A percentile compares a stretch with the other conserved stretches of the same genome.
Evolutionary conservation across 2,797 vertebrate genomes (phyloP).

Genomic region (Hemibagrus guttatus): DNA sequence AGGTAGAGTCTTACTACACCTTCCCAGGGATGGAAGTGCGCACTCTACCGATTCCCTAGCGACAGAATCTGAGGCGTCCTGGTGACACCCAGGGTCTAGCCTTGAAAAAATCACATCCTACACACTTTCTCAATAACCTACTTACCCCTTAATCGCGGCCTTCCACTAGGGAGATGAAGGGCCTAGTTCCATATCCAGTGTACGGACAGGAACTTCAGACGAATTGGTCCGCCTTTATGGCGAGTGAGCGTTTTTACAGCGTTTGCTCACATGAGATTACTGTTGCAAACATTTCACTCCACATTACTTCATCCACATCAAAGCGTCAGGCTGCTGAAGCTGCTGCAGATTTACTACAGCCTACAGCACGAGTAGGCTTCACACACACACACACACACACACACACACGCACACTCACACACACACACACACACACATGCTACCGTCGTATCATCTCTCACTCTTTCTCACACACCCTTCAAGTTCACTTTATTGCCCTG

Average conservation of each 20-base stretch:
- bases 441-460: neutral
- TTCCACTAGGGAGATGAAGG: constrained; percentile 8
- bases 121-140: constrained; percentile 47
- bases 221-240: neutral
- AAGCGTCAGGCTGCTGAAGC: constrained; percentile 72
- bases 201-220: neutral
- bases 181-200: neutral
- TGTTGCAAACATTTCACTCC: constrained; percentile 76
- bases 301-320: constrained; percentile 81
- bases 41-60: constrained; percentile 2
- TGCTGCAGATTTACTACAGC: constrained; percentile 72
- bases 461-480: constrained; percentile 60
- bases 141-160: constrained; percentile 29
- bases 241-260: constrained; percentile 43
- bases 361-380: constrained; percentile 15
- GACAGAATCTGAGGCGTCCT: constrained; percentile 9
- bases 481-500: neutral
- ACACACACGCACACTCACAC: constrained; percentile 50
- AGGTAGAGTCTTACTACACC: constrained; percentile 65
- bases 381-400: constrained; percentile 49
- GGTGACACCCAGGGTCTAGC: neutral
- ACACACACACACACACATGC: constrained; percentile 46
- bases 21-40: constrained; percentile 65
- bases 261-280: constrained; percentile 70
- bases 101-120: constrained; percentile 31